phyloP scores from a whole-genome alignment of 2,113 vertebrate species.

The Saguinus midas region DNA sequence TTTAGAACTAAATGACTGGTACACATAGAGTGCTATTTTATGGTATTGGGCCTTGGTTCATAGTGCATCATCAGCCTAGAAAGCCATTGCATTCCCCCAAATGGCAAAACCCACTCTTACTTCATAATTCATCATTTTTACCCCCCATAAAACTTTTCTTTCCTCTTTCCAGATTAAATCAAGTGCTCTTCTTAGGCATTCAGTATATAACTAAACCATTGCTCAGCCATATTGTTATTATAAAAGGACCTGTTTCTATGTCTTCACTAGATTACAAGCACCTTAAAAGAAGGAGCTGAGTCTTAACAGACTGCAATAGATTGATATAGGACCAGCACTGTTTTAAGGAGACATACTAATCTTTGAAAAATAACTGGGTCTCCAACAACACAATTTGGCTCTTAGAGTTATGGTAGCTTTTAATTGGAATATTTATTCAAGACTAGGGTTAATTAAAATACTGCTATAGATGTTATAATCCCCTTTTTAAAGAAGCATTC shows the following conservation, averaged over 20 bases:
- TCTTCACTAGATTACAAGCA: neutral
- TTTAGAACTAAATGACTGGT: neutral
- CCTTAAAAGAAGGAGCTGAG: neutral
- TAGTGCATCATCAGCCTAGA: neutral
- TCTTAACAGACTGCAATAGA: neutral
- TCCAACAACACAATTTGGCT: neutral
- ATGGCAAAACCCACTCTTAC: neutral
- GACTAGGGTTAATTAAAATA: neutral
- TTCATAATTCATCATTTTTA: neutral
- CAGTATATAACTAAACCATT: neutral
- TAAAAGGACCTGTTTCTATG: neutral
- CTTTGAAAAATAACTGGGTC: neutral
- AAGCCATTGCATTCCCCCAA: neutral
- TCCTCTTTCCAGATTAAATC: neutral
- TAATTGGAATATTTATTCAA: neutral
- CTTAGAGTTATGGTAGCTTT: neutral
- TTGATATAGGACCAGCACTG: neutral
- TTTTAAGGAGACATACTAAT: neutral
- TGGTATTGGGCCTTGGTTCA: neutral
- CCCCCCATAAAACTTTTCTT: neutral
- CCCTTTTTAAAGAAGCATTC: neutral
- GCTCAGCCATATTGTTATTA: neutral
- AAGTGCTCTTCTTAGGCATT: neutral
- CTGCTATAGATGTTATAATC: neutral
- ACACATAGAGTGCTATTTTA: neutral